phyloP scores from a whole-genome alignment of 2,888 invertebrate genomes.

The Laothoe populi region DNA sequence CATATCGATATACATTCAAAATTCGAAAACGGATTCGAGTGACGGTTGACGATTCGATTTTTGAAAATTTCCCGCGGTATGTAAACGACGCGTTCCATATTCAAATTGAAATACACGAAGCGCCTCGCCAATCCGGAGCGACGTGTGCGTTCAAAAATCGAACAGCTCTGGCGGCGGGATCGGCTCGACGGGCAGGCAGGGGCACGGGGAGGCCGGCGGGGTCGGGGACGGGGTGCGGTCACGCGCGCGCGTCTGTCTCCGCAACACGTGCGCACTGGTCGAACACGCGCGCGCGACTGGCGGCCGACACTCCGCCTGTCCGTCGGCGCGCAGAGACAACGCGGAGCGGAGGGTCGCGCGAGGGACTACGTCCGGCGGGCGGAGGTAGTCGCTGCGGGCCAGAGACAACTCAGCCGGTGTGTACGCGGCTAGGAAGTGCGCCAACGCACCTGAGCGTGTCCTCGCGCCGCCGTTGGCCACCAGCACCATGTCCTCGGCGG shows the following conservation, averaged over 20 bases:
- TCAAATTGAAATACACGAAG: conserved; percentile 1
- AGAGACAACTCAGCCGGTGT: conserved; percentile 55
- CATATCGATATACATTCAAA: not conserved
- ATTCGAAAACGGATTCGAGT: conserved; percentile 24
- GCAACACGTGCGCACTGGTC: conserved; percentile 59
- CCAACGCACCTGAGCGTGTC: conserved; percentile 69
- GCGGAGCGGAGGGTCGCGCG: conserved; percentile 60
- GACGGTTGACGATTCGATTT: conserved; percentile 20
- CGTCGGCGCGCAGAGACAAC: conserved; percentile 62
- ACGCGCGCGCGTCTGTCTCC: conserved; percentile 49
- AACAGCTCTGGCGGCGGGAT: conserved; percentile 78
- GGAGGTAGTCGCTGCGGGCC: conserved; percentile 64
- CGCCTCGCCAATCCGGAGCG: not conserved
- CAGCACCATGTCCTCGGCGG: conserved; percentile 75
- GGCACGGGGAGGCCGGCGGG: conserved; percentile 46
- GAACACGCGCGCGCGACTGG: conserved; percentile 51
- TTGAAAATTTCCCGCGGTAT: not conserved
- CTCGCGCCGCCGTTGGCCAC: conserved; percentile 75
- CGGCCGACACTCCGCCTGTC: conserved; percentile 40
- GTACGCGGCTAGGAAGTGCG: conserved; percentile 70
- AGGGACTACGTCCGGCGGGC: conserved; percentile 54
- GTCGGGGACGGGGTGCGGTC: conserved; percentile 47
- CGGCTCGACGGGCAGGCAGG: conserved; percentile 65
- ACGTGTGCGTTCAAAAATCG: conserved; percentile 62
- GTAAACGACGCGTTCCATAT: conserved; percentile 8